Evolutionary conservation across 2,113 vertebrate species (phyloP).

Genomic region (Pteronura brasiliensis): DNA sequence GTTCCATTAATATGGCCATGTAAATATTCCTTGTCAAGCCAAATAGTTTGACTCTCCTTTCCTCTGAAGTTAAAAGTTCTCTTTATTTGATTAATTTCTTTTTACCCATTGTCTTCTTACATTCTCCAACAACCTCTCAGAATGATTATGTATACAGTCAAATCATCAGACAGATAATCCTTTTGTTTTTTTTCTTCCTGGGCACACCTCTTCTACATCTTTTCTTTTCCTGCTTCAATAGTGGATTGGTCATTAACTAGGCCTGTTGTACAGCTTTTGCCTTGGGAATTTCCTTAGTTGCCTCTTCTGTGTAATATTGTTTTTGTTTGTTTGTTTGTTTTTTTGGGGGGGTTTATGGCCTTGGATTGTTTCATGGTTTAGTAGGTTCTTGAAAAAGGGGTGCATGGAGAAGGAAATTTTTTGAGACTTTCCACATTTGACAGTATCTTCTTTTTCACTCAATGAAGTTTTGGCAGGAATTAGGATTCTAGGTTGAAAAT

Average conservation of each 20-base stretch:
- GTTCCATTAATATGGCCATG: not conserved
- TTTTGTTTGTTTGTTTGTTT: not conserved
- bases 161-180: not conserved
- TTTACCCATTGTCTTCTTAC: not conserved
- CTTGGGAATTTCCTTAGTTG: not conserved
- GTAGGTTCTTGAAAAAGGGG: not conserved
- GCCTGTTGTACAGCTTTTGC: not conserved
- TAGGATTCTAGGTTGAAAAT: not conserved
- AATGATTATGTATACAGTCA: not conserved
- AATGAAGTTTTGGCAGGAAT: not conserved
- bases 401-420: not conserved
- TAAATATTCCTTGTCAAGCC: not conserved
- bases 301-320: not conserved
- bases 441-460: not conserved
- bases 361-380: not conserved
- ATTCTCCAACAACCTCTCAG: not conserved
- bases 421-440: not conserved
- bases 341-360: not conserved
- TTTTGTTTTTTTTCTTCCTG: not conserved
- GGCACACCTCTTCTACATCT: not conserved
- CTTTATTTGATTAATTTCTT: not conserved
- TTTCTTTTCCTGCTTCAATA: not conserved
- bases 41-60: not conserved
- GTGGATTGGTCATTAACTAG: not conserved
- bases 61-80: conserved; percentile 1